Conservation (phyloP, 2,113 vertebrate genomes). For the Hippoglossus stenolepis region DNA sequence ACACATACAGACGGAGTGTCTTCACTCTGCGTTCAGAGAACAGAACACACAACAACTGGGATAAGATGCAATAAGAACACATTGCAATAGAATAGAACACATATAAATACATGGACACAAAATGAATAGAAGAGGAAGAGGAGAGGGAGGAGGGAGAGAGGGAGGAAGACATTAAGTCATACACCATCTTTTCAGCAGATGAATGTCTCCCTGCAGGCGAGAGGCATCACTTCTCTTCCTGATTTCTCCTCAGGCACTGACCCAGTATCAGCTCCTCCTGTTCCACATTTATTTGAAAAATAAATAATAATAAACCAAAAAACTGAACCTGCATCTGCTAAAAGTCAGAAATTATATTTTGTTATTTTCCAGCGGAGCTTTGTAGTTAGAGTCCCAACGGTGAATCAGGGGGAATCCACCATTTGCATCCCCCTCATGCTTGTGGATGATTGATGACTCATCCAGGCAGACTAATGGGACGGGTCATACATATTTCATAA, state of each 20-base stretch:
- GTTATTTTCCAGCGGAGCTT: too few species aligned
- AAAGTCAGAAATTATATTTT: conserved; percentile 2
- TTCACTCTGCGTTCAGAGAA: too few species aligned
- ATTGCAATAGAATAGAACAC: not conserved
- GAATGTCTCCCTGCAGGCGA: conserved; percentile 37
- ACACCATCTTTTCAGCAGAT: conserved; percentile 24
- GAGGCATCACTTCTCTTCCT: conserved; percentile 41
- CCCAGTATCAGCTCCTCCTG: conserved; percentile 33
- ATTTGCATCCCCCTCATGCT: not conserved
- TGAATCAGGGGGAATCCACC: not conserved
- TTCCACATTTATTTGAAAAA: conserved; percentile 8
- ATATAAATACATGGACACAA: not conserved
- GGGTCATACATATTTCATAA: conserved; percentile 57
- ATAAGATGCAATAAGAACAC: not conserved
- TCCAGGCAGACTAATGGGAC: conserved; percentile 47
- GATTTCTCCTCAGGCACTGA: conserved; percentile 48
- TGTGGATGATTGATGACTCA: conserved; percentile 60
- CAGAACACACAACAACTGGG: not conserved
- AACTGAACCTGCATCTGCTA: not conserved
- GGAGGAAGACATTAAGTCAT: not conserved
- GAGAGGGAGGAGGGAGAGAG: not conserved
- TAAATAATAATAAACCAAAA: not conserved
- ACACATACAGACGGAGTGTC: too few species aligned
- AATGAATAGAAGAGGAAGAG: not conserved
- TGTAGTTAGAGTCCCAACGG: too few species aligned